Percentiles rank a stretch among this genome's conserved stretches.
These are phyloP conservation scores for Xyliphius kryptos DNA, from an alignment of 2,113 vertebrate genomes.

Conservation along the genomic window DNA sequence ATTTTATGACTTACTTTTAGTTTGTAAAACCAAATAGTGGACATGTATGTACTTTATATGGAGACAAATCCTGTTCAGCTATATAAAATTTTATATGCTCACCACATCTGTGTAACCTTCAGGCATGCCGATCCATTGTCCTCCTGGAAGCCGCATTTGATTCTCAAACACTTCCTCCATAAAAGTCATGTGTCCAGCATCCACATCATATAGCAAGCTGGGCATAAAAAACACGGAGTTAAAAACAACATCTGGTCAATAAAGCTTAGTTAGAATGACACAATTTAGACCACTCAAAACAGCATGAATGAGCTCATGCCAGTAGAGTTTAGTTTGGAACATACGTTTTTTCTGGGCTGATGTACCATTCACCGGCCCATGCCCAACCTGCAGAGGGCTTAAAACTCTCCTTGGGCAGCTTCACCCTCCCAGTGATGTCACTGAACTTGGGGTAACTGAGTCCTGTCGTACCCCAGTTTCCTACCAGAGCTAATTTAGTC, in stretches of 20 bases:
- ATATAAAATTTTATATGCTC: slow-evolving; percentile 34
- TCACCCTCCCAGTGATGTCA: slow-evolving; percentile 81
- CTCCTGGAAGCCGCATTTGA: slow-evolving; percentile 83
- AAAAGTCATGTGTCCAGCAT: slow-evolving; percentile 89
- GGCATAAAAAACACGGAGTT: no score
- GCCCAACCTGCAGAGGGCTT: slow-evolving; percentile 80
- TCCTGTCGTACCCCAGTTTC: slow-evolving; percentile 91
- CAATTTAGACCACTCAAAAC: no score
- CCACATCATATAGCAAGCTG: slow-evolving; percentile 80
- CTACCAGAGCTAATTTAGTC: slow-evolving; percentile 86
- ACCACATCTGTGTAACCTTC: slow-evolving; percentile 93
- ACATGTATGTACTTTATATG: no score
- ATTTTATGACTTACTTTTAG: no score
- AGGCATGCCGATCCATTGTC: slow-evolving; percentile 91
- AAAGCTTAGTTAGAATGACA: no score
- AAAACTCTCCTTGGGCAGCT: slow-evolving; percentile 88
- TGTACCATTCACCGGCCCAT: slow-evolving; percentile 92
- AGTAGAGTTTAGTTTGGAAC: no score
- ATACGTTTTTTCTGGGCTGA: slow-evolving; percentile 95
- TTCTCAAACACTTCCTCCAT: slow-evolving; percentile 95
- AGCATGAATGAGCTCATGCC: no score
- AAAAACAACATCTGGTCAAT: no score
- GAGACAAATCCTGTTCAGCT: no score
- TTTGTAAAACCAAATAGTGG: no score
- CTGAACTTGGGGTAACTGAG: slow-evolving; percentile 92